phyloP scores from a whole-genome alignment of 2,888 invertebrate genomes.

The Ceramica pisi region DNA sequence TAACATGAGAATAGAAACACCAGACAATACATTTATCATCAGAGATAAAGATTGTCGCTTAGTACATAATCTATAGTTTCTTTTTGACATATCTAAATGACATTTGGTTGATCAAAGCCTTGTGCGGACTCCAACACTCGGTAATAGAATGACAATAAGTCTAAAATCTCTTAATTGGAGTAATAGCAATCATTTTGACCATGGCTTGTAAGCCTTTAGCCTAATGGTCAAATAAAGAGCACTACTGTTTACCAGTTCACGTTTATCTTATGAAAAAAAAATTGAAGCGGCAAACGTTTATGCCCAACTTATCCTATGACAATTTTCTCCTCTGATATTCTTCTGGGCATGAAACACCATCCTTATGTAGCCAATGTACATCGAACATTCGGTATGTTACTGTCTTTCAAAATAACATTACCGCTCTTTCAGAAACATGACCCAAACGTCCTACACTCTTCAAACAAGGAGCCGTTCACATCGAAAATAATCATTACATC shows the following conservation, averaged over 20 bases:
- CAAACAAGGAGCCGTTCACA: conserved; percentile 62
- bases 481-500: conserved; percentile 58
- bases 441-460: conserved; percentile 28
- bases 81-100: too few relatives aligned
- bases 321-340: not conserved
- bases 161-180: too few relatives aligned
- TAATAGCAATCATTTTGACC: not conserved
- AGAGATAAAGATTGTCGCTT: too few relatives aligned
- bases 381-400: too few relatives aligned
- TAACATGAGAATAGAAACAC: too few relatives aligned
- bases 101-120: too few relatives aligned
- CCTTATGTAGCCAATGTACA: not conserved
- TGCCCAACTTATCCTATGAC: too few relatives aligned
- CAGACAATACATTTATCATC: too few relatives aligned
- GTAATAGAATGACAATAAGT: too few relatives aligned
- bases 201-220: not conserved
- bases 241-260: not conserved
- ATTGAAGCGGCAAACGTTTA: not conserved
- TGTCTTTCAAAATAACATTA: conserved; percentile 4
- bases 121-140: too few relatives aligned
- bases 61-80: too few relatives aligned
- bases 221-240: not conserved
- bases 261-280: not conserved
- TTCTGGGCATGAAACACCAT: not conserved
- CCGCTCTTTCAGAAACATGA: conserved; percentile 15